Base-by-base conservation (phyloP, 2,888 invertebrate genomes). In the Chymomyza amoena region DNA sequence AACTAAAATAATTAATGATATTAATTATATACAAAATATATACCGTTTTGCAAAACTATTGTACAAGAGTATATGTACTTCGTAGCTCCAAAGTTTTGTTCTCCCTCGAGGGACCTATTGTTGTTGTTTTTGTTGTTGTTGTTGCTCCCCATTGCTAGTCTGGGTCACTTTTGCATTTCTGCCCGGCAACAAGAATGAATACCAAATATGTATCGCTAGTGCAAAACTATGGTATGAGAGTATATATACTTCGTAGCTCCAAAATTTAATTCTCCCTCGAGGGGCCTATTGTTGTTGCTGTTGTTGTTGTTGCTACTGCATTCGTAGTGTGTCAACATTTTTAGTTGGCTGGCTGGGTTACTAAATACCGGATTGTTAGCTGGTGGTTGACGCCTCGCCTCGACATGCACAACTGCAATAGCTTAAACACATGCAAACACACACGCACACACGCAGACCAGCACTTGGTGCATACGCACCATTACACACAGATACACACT, bases 271-370 rank as follows among this genome's bases (percentile, higher is more conserved):
- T 61, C 60, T 60, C 64, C 45, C 68, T 68, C 25, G 25, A 25
- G 25, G 25, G 25, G 25, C 25, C 25, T 25, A 25, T 25, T 67
- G 74, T 13, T 65, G 59, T 7, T 9, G 7, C 9, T 70, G 64
- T 59, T 71, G 65, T 15, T 45, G 39, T 45, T 45, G 39, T 45
- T 68, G 69, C 39, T 61, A 69, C 28, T 77, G 74, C 66, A 73
- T 68, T 68, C 70, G 68, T 66, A 80, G 80, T 87, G 88, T 88
- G 85, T 83, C 85, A 83, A 88, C 85, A 88, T 75, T 83, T 73
- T 77, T 84, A 66, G 77, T 32, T 32, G 32, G 32, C 32, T 66
- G 66, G 57, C 72, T 63, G 66, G 66, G 54, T 76, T 74, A 45
- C 39, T 45, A 45, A 45, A 45, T 45, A 13, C 39, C 39, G 39